Base-by-base conservation (phyloP, 2,888 invertebrate genomes). In the Cylindroiulus punctatus region DNA sequence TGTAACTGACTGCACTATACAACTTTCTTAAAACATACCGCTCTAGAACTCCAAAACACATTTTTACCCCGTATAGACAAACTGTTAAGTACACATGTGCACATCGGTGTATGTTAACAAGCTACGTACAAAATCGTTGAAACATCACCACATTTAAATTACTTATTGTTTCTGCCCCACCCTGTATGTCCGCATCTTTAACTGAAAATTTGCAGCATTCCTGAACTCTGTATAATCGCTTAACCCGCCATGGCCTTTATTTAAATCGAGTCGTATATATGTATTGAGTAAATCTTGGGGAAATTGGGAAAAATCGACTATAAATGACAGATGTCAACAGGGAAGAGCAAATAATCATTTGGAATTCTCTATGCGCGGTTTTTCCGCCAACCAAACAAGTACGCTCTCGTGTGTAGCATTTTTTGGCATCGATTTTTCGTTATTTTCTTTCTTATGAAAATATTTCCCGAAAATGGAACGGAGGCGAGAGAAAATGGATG, bases 401-500 rank as follows among this genome's bases (percentile, higher is more conserved):
- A 12, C 26, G 26, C 65, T 4, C 10, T 65, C 22, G n/a, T 65
- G 65, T 65, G 65, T 65, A 26, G 22, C 65, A 26, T 65, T 65
- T 65, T 65, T 65, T 65, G 36, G 65, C 22, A 65, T 65, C 65
- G 65, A 65, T 65, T 65, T 65, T 65, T 65, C 65, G 12, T 14
- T 26, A 65, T 65, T 52, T 65, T 65, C 65, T 65, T 65, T 65
- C 65, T 26, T 65, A 65, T 65, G 65, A 65, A 65, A 65, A 65
- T 65, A 65, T 65, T 65, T 26, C n/a, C 65, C 65, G n/a, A 26
- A 22, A 65, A 65, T 10, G 26, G 65, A 65, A 65, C 26, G 65
- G 30, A 82, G 36, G 36, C 36, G 40, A 82, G 42, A 42, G 82
- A 19, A 82, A 82, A 82, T 82, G 82, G 36, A 40, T 82, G 82